Percentiles rank a stretch among this genome's conserved stretches.
Evolutionary conservation across 1,140 invertebrate genomes (phyloP).

Genomic region (Drosophila arizonae): DNA sequence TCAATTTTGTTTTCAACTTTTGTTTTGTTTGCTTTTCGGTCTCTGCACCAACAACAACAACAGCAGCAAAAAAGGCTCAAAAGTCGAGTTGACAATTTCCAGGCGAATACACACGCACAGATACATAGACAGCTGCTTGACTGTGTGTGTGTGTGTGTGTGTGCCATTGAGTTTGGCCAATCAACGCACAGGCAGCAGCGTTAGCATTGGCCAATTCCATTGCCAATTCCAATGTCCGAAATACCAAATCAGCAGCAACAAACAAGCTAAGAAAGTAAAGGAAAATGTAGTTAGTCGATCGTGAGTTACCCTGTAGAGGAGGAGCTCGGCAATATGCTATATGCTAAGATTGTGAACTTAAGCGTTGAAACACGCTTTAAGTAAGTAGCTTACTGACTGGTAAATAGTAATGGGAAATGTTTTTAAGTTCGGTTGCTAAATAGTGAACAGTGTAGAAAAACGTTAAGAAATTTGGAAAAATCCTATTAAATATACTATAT

Average conservation of each 20-base stretch:
- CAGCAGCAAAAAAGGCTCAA: slow-evolving; percentile 24
- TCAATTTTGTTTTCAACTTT: slow-evolving; percentile 63
- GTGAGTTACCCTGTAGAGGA: background rate
- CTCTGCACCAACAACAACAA: background rate
- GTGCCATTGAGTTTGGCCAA: slow-evolving; percentile 65
- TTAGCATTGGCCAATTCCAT: slow-evolving; percentile 22
- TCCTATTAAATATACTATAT: no score
- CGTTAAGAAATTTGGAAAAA: no score
- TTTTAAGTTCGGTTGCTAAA: no score
- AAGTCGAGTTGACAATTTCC: slow-evolving; percentile 41
- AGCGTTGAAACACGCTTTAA: no score
- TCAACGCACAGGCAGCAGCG: slow-evolving; percentile 51
- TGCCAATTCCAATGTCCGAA: slow-evolving; percentile 28
- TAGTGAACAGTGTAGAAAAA: no score
- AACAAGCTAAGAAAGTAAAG: background rate
- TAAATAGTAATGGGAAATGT: no score
- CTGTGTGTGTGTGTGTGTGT: slow-evolving; percentile 13
- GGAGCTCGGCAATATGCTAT: background rate
- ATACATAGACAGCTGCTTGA: background rate
- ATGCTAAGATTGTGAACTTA: no score
- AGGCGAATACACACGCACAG: background rate
- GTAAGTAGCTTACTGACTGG: no score
- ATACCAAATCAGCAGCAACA: slow-evolving; percentile 26
- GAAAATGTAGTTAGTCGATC: background rate
- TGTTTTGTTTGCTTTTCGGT: slow-evolving; percentile 31